phyloP scores from a whole-genome alignment of 2,797 vertebrate species.

The Tragelaphus eurycerus region DNA sequence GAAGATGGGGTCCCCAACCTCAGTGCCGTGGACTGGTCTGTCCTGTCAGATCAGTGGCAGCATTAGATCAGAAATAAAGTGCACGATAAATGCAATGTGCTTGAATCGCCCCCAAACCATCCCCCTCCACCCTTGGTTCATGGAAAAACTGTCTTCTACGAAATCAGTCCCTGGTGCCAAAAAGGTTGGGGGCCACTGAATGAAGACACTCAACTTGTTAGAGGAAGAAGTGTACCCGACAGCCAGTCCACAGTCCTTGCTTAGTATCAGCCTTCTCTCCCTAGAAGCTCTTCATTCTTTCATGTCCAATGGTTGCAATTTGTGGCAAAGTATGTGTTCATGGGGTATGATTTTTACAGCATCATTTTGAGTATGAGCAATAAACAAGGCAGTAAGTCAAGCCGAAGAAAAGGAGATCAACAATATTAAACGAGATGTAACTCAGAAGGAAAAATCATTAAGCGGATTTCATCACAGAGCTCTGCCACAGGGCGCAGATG shows the following conservation, averaged over 20 bases:
- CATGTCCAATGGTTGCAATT: neutral
- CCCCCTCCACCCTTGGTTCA: neutral
- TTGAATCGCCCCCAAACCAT: neutral
- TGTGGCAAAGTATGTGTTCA: neutral
- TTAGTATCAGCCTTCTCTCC: neutral
- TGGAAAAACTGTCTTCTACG: neutral
- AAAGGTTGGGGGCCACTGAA: neutral
- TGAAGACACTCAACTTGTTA: neutral
- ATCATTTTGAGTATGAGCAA: neutral
- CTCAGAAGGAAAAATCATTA: slow-evolving; percentile 10
- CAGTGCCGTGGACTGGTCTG: neutral
- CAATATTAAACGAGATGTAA: neutral
- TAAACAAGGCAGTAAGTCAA: neutral
- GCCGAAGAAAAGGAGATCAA: neutral
- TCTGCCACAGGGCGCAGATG: neutral
- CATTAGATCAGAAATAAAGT: neutral
- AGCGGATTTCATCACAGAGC: neutral
- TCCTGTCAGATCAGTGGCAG: neutral
- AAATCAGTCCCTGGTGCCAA: neutral
- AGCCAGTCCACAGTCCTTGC: neutral
- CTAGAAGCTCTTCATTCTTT: slow-evolving; percentile 29
- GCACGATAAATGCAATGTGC: neutral
- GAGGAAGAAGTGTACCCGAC: neutral
- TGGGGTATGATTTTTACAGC: neutral
- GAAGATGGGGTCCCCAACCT: neutral